These are phyloP conservation scores for Cryptocheilus praepositus DNA, from an alignment of 2,888 invertebrate genomes.

Conservation along the genomic window DNA sequence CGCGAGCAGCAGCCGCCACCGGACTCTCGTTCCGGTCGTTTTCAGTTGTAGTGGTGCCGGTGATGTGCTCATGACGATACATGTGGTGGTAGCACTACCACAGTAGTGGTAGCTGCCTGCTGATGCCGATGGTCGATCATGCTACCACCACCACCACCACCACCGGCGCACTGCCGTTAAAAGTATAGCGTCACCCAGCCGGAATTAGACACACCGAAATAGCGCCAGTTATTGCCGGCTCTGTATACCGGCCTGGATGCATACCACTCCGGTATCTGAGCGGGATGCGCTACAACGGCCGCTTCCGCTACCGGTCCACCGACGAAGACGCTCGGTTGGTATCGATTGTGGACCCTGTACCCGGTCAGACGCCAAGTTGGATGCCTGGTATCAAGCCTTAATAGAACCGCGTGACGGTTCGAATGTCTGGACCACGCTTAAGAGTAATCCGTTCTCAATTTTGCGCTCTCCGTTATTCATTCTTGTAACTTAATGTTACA, in stretches of 20 bases:
- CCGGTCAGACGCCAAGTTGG: too few species aligned
- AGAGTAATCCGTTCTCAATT: too few species aligned
- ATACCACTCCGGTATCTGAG: conserved; percentile 33
- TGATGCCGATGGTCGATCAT: conserved; percentile 40
- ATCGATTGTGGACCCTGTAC: not conserved
- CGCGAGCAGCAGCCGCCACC: conserved; percentile 55
- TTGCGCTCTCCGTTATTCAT: too few species aligned
- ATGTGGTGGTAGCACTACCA: not conserved
- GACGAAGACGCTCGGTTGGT: not conserved
- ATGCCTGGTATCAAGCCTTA: too few species aligned
- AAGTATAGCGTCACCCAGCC: conserved; percentile 72
- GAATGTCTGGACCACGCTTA: too few species aligned
- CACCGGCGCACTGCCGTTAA: conserved; percentile 55
- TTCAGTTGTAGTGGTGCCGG: conserved; percentile 40
- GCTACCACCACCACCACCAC: conserved; percentile 23
- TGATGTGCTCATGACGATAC: conserved; percentile 25
- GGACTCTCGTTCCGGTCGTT: conserved; percentile 50
- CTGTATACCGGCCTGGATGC: conserved; percentile 44
- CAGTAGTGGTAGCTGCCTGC: conserved; percentile 25
- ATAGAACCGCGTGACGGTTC: too few species aligned
- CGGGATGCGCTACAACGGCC: conserved; percentile 1
- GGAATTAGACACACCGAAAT: conserved; percentile 72
- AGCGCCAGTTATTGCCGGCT: conserved; percentile 59
- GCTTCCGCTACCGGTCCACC: conserved; percentile 47
- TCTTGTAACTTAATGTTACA: too few species aligned